These are phyloP conservation scores for Saccostrea echinata DNA, from an alignment of 1,140 invertebrate genomes.

Conservation along the genomic window DNA sequence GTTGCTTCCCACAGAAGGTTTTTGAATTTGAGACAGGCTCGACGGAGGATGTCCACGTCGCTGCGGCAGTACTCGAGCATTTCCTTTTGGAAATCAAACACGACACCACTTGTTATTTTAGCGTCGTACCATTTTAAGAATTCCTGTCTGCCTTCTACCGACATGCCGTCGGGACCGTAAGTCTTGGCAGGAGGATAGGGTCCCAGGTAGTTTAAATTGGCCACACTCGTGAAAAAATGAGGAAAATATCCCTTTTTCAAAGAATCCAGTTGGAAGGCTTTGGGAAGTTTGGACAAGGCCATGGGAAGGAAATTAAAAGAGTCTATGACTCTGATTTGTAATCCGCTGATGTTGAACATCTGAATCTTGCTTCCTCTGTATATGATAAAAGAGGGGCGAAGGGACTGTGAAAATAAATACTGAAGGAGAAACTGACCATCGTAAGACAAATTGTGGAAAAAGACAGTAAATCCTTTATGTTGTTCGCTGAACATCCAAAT, in stretches of 20 bases:
- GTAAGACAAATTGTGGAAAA: background rate
- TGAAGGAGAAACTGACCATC: constrained; percentile 17
- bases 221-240: constrained; percentile 41
- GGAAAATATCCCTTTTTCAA: constrained; percentile 43
- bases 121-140: constrained; percentile 42
- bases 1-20: constrained; percentile 48
- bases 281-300: constrained; percentile 42
- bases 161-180: background rate
- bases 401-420: constrained; percentile 13
- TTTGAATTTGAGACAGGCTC: constrained; percentile 51
- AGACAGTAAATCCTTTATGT: background rate
- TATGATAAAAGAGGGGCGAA: background rate
- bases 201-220: constrained; percentile 46
- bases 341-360: background rate
- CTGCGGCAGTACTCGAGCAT: constrained; percentile 52
- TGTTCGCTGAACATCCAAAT: background rate
- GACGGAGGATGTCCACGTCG: constrained; percentile 50
- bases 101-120: background rate
- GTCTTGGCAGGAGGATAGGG: background rate
- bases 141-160: constrained; percentile 13
- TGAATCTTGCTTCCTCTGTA: constrained; percentile 42
- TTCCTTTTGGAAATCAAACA: constrained; percentile 44
- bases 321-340: constrained; percentile 26
- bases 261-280: constrained; percentile 44
- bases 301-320: constrained; percentile 44